Conservation (phyloP, 1,140 invertebrate genomes). For the Grapholita molesta region DNA sequence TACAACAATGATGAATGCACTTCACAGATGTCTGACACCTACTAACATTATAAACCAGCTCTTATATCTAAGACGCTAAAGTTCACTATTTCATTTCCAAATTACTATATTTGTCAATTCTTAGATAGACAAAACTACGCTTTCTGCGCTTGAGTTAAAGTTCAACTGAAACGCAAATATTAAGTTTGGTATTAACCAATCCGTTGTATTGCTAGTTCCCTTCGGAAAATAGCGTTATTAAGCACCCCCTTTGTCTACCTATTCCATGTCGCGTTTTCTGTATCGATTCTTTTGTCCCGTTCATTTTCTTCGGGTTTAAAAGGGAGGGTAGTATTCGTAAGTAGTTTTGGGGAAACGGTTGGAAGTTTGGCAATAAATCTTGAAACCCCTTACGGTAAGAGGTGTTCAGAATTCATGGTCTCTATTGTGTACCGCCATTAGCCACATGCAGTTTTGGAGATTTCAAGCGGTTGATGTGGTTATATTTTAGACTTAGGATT, state of each 20-base stretch:
- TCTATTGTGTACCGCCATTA: slow-evolving; percentile 25
- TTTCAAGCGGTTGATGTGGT: neutral
- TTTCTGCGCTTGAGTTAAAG: neutral
- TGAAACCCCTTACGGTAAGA: slow-evolving; percentile 31
- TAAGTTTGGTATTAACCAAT: neutral
- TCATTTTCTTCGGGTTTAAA: neutral
- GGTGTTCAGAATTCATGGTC: slow-evolving; percentile 24
- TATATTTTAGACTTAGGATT: neutral
- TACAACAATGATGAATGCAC: slow-evolving; percentile 52
- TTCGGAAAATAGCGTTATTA: slow-evolving; percentile 41
- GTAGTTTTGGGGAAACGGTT: slow-evolving; percentile 21
- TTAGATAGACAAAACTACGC: slow-evolving; percentile 23
- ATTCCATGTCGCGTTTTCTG: neutral
- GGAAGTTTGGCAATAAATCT: slow-evolving; percentile 48
- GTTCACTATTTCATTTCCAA: neutral
- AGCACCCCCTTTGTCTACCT: slow-evolving; percentile 17
- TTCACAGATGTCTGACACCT: slow-evolving; percentile 32
- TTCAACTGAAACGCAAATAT: neutral
- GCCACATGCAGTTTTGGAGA: slow-evolving; percentile 14
- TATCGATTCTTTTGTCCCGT: neutral
- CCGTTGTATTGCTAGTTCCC: slow-evolving; percentile 31
- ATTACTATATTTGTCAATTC: neutral
- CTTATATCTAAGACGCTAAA: neutral
- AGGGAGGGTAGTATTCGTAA: neutral
- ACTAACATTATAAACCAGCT: neutral